Evolutionary conservation across 2,113 vertebrate species (phyloP).

Genomic region (Ammodytes marinus): DNA sequence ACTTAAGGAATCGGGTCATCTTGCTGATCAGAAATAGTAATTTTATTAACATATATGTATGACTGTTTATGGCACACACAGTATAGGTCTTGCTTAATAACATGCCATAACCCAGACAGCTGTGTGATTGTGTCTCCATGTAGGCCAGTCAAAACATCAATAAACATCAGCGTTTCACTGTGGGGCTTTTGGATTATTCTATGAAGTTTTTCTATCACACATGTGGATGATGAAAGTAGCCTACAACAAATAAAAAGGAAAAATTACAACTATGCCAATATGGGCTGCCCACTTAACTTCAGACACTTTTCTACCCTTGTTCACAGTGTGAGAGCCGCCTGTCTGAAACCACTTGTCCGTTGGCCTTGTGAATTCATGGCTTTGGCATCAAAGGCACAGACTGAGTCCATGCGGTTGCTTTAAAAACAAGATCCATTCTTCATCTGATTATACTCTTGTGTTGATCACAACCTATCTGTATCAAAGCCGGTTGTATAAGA

Average conservation of each 20-base stretch:
- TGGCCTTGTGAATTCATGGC: constrained; percentile 2
- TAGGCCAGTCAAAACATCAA: background rate
- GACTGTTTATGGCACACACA: background rate
- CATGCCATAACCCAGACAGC: background rate
- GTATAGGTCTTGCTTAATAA: background rate
- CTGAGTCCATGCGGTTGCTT: background rate
- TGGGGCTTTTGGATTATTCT: too few species aligned
- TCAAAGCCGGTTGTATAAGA: background rate
- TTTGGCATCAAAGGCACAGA: background rate
- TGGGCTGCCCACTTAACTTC: background rate
- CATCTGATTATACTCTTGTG: background rate
- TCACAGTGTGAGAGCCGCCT: background rate
- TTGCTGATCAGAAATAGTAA: too few species aligned
- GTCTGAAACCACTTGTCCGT: constrained; percentile 16
- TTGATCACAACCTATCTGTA: background rate
- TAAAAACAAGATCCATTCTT: background rate
- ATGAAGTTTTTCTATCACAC: background rate
- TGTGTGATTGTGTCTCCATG: background rate
- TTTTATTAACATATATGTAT: background rate
- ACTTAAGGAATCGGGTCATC: background rate
- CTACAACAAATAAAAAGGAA: background rate
- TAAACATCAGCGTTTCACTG: background rate
- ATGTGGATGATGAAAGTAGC: background rate
- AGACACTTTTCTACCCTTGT: background rate
- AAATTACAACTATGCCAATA: background rate